A percentile compares a stretch with the other conserved stretches of the same genome.
These are phyloP conservation scores for Vanessa atalanta DNA, from an alignment of 1,140 invertebrate species.

Conservation along the genomic window DNA sequence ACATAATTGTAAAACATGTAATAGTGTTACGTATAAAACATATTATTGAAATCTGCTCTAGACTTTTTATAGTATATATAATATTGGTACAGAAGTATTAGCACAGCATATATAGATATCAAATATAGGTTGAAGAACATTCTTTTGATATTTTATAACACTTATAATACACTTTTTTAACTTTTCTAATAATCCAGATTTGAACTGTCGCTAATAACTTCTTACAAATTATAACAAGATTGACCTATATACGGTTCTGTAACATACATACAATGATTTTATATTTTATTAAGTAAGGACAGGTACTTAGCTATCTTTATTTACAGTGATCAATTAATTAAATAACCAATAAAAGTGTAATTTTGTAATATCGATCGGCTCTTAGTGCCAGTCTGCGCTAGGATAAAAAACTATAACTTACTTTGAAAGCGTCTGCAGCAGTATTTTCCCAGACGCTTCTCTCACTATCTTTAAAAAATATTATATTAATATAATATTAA, in stretches of 20 bases:
- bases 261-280: not conserved
- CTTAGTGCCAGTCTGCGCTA: conserved; percentile 50
- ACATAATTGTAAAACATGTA: no score
- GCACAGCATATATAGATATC: no score
- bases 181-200: not conserved
- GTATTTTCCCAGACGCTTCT: conserved; percentile 6
- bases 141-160: no score
- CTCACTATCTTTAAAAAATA: conserved; percentile 21
- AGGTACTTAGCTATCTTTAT: not conserved
- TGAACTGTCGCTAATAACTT: conserved; percentile 4
- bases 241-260: conserved; percentile 1
- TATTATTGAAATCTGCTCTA: no score
- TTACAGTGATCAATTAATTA: conserved; percentile 15
- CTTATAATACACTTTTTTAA: not conserved
- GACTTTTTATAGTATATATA: no score
- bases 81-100: no score
- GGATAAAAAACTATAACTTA: conserved; percentile 51
- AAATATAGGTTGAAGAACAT: no score
- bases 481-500: conserved; percentile 4
- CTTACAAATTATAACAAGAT: not conserved
- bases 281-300: not conserved
- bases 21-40: no score
- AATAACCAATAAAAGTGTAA: conserved; percentile 50
- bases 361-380: conserved; percentile 74
- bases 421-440: conserved; percentile 38